Conservation (phyloP, 2,797 vertebrate species). For the Cirrhinus molitorella region DNA sequence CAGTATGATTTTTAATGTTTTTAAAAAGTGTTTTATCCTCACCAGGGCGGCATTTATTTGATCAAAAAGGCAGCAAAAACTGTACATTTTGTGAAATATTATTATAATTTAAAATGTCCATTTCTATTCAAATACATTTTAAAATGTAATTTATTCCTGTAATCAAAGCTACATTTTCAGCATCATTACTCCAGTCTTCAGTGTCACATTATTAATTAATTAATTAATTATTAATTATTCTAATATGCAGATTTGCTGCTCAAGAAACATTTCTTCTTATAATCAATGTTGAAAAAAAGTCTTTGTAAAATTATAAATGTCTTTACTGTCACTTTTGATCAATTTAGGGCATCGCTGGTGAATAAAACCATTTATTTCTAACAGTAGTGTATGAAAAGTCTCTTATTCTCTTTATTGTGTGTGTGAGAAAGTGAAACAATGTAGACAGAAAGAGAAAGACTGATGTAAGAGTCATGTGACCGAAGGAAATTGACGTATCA, state of each 20-base stretch:
- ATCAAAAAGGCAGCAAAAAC: neutral
- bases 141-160: neutral
- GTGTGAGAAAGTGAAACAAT: neutral
- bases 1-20: neutral
- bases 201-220: too few relatives aligned
- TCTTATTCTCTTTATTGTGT: neutral
- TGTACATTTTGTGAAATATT: neutral
- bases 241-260: neutral
- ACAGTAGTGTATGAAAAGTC: neutral
- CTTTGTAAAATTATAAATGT: neutral
- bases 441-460: constrained; percentile 22
- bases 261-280: neutral
- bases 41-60: neutral
- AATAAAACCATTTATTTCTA: neutral
- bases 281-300: neutral
- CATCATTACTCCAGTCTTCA: neutral
- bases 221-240: too few relatives aligned
- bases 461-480: neutral
- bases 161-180: neutral
- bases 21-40: neutral
- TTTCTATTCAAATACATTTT: neutral
- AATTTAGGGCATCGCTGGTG: neutral
- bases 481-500: constrained; percentile 10
- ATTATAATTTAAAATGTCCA: neutral
- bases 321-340: neutral